Base-by-base conservation (phyloP, 2,797 vertebrate genomes). In the Chelon auratus region DNA sequence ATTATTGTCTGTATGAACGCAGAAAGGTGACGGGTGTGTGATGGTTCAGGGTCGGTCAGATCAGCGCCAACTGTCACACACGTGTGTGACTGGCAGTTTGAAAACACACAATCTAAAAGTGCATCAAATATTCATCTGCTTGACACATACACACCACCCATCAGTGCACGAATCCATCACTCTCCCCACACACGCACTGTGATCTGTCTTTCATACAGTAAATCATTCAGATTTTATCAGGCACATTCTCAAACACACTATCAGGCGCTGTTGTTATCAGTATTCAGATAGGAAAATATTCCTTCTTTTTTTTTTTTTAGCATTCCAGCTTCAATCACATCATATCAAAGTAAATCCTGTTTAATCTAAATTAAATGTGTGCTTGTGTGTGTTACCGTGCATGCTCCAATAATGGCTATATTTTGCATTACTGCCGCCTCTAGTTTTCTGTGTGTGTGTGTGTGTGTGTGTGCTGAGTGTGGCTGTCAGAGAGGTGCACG, bases 401-500 rank as follows among this genome's bases (percentile, higher is more conserved):
- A 61, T 56, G 30, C 54, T 73, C 65, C 59, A 87, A 78, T 85
- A 86, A 83, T 74, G 77, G 67, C 73, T 60, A 72, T 69, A 84
- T 79, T 78, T 80, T 78, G 72, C 68, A 77, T 83, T 75, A 70
- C 81, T 81, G 76, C 75, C 71, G 47, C 40, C 61, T 78, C 45
- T 24, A 75, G 72, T 74, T 64, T 40, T 57, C 24, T 66, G 50
- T 70, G 47, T 64, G 60, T 74, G 43, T 68, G 54, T 59, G 70
- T 58, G 73, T 64, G 24, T 61, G 62, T 70, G 55, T 33, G 56
- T 26, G 59, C 65, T 76, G 83, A 80, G 60, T 48, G 39, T 45
- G 68, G 78, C 87, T 92, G 90, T 91, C 90, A 89, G 83, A 77
- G 72, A 70, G 72, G 74, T 82, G 83, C 84, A 87, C 79, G 76